These are phyloP conservation scores for Caenorhabditis japonica DNA, from an alignment of 2,888 invertebrate genomes.

Conservation along the genomic window DNA sequence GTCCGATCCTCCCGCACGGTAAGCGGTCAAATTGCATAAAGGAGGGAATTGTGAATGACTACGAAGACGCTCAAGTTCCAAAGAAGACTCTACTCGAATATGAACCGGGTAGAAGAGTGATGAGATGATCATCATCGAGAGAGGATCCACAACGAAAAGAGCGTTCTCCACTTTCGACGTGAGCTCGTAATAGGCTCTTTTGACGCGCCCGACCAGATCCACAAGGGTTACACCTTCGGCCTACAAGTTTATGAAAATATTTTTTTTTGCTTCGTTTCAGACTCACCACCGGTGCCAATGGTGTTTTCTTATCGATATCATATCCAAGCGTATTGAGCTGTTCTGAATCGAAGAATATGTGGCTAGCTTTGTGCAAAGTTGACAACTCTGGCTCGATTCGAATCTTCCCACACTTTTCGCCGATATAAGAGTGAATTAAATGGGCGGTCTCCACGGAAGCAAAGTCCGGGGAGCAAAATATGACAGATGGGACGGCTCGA, in stretches of 20 bases:
- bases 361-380: slow-evolving; percentile 33
- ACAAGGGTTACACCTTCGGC: slow-evolving; percentile 7
- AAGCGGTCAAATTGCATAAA: slow-evolving; percentile 30
- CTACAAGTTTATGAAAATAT: slow-evolving; percentile 19
- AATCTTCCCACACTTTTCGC: slow-evolving; percentile 42
- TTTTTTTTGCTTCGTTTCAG: no score
- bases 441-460: slow-evolving; percentile 61
- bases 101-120: slow-evolving; percentile 27
- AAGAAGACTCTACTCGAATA: slow-evolving; percentile 16
- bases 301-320: slow-evolving; percentile 20
- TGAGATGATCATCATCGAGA: slow-evolving; percentile 40
- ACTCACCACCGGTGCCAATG: slow-evolving; percentile 21
- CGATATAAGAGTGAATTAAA: slow-evolving; percentile 41
- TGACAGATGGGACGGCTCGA: slow-evolving; percentile 29
- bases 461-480: slow-evolving; percentile 56
- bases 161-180: slow-evolving; percentile 28
- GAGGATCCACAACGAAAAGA: slow-evolving; percentile 40
- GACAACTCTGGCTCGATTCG: slow-evolving; percentile 50
- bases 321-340: slow-evolving; percentile 19
- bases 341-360: slow-evolving; percentile 29
- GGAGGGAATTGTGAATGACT: slow-evolving; percentile 30
- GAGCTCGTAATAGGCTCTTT: slow-evolving; percentile 42
- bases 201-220: slow-evolving; percentile 24
- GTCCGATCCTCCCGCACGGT: slow-evolving; percentile 7
- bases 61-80: slow-evolving; percentile 30